Base-by-base conservation (phyloP, 2,797 vertebrate genomes). In the Acanthiza pusilla region DNA sequence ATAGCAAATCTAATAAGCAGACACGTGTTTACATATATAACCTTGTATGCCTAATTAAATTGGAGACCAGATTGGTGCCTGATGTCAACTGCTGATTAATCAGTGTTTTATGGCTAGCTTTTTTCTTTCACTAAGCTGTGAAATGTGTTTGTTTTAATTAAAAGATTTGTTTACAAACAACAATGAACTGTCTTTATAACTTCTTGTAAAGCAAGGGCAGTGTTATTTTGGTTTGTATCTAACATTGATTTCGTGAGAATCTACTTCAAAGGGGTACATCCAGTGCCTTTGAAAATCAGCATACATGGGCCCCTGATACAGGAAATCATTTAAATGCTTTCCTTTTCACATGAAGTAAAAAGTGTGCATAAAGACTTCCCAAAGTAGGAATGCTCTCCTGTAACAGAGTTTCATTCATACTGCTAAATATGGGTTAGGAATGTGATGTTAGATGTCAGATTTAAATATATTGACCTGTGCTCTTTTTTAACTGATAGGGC, bases 261-360 rank as follows among this genome's bases (percentile, higher is more conserved):
- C 43, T 76, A 16, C 92, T 93, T 96, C 85, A 94, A 92, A 96
- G 74, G 32, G 51, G n/a, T 70, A 13, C 16, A 70, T 40, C 63
- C 53, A 42, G 15, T 66, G 45, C 55, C 82, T 90, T 92, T 95
- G 92, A 88, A 88, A 95, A 60, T 91, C 40, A 27, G 36, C 2
- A 1, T 72, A 26, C 0, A 0, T 88, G 83, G 89, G 73, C 92
- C 92, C n/a, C 60, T 57, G 60, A 22, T 86, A 67, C 58, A 93
- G 94, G 94, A 97, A 97, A 94, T 92, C 27, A 95, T 93, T 93
- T 78, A 90, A 94, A 87, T 90, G 85, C 74, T 90, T 96, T 95
- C 74, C 30, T 90, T 91, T 91, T 94, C 77, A 76, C n/a, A 34
- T 94, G 73, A 91, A 96, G 70, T 91, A 78, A 86, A 82, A 91